These are phyloP conservation scores for Mylabris phalerata DNA, from an alignment of 1,140 invertebrate species.

Conservation along the genomic window DNA sequence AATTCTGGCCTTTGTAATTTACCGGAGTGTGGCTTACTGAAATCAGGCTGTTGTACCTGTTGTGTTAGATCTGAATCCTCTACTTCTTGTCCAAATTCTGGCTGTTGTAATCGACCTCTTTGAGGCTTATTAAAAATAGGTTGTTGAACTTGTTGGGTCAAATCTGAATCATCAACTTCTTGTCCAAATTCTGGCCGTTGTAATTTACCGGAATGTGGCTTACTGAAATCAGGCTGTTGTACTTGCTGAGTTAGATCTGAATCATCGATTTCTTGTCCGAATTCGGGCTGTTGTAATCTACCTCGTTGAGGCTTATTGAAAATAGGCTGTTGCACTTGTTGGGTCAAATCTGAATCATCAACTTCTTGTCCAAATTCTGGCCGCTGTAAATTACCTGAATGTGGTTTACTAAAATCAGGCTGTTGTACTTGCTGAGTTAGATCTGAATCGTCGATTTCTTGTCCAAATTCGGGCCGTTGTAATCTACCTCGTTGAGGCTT, in stretches of 20 bases:
- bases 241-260: constrained; percentile 2
- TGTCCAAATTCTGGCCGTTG: not conserved
- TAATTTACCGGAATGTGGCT: not conserved
- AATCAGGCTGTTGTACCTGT: constrained; percentile 1
- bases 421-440: constrained; percentile 2
- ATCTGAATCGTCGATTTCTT: not conserved
- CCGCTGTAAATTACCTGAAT: not conserved
- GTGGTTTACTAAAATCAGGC: not conserved
- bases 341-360: constrained; percentile 1
- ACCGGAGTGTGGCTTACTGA: not conserved
- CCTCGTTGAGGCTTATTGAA: not conserved
- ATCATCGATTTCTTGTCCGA: constrained; percentile 9
- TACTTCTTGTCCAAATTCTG: not conserved
- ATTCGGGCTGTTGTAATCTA: not conserved
- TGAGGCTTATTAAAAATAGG: not conserved
- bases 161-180: not conserved
- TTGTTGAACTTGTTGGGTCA: not conserved
- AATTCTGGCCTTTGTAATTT: not conserved
- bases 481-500: not conserved
- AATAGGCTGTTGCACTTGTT: not conserved
- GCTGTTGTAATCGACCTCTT: not conserved
- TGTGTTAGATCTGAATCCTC: not conserved
- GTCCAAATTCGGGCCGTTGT: not conserved
- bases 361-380: not conserved
- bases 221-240: not conserved